Evolutionary conservation across 2,113 vertebrate species (phyloP).

Genomic region (Equus przewalskii): DNA sequence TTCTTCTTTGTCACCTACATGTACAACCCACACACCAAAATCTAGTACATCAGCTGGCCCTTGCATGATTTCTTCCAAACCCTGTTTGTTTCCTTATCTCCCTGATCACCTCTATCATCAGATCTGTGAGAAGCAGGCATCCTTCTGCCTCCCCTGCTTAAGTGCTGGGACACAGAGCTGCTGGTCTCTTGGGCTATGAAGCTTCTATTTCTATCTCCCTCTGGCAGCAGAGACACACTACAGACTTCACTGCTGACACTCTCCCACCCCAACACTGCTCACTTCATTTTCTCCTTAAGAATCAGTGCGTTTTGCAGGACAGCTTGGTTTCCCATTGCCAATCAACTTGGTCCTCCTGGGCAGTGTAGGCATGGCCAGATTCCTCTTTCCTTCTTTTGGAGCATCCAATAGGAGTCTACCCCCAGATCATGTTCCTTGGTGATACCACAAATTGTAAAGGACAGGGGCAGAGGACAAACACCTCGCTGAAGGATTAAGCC

Average conservation of each 20-base stretch:
- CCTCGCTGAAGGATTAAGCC: not conserved
- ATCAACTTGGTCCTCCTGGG: not conserved
- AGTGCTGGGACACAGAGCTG: not conserved
- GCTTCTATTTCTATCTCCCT: not conserved
- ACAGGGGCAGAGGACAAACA: not conserved
- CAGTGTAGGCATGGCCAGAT: not conserved
- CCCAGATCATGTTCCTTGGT: not conserved
- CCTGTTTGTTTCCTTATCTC: not conserved
- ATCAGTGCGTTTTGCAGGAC: not conserved
- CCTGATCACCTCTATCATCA: not conserved
- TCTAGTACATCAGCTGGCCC: not conserved
- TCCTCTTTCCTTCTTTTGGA: not conserved
- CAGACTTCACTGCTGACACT: not conserved
- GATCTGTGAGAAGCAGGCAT: not conserved
- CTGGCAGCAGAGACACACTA: not conserved
- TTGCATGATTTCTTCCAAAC: not conserved
- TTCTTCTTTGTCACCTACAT: not conserved
- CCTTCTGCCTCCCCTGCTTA: not conserved
- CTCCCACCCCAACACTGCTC: not conserved
- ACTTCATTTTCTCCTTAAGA: not conserved
- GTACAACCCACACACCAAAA: not conserved
- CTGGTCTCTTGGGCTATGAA: constrained; percentile 39
- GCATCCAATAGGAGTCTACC: not conserved
- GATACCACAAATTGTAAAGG: not conserved
- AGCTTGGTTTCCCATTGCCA: not conserved